Evolutionary conservation across 2,797 vertebrate genomes (phyloP).

Genomic region (Geotrypetes seraphini): DNA sequence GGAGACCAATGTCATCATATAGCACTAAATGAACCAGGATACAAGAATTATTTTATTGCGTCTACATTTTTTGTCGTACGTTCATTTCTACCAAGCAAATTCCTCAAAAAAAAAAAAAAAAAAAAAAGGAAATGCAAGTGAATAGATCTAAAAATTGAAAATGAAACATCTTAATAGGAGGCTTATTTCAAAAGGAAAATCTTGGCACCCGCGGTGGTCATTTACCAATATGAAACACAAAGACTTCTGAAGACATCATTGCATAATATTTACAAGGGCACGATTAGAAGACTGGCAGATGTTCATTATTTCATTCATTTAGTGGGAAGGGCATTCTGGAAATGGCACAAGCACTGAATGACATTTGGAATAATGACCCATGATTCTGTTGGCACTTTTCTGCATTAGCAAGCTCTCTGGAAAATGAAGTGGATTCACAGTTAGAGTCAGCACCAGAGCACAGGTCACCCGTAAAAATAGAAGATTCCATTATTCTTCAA

Average conservation of each 20-base stretch:
- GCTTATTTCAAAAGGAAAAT: conserved; percentile 11
- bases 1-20: too few species aligned
- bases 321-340: conserved; percentile 56
- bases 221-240: conserved; percentile 31
- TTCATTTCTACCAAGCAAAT: not conserved
- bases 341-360: conserved; percentile 60
- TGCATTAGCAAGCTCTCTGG: conserved; percentile 71
- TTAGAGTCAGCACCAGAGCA: conserved; percentile 65
- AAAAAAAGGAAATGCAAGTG: too few species aligned
- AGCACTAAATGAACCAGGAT: too few species aligned
- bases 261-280: conserved; percentile 40
- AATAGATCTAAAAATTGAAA: too few species aligned
- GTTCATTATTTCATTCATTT: conserved; percentile 55
- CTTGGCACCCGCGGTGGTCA: conserved; percentile 9
- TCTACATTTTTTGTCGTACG: too few species aligned
- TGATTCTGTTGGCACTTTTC: conserved; percentile 70
- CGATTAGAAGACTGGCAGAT: conserved; percentile 55
- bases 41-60: too few species aligned
- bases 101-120: conserved; percentile 2
- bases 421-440: conserved; percentile 71
- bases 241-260: conserved; percentile 29
- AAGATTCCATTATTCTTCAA: conserved; percentile 97
- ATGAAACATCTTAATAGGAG: not conserved
- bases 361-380: conserved; percentile 67
- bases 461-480: conserved; percentile 95